Conservation (phyloP, 2,888 invertebrate genomes). For the Keiferia lycopersicella region DNA sequence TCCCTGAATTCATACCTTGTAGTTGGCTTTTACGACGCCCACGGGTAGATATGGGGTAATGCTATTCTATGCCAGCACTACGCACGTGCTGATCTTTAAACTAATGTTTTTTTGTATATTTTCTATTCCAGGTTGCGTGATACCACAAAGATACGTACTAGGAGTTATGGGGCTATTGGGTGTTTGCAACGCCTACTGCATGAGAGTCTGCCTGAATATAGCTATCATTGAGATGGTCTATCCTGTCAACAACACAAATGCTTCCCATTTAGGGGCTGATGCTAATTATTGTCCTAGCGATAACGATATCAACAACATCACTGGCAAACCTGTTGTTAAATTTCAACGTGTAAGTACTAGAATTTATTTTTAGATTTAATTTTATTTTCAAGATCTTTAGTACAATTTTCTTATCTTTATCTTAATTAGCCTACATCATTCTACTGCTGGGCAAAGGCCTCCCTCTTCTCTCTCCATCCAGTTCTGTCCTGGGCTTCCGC, state of each 20-base stretch:
- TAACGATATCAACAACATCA: slow-evolving; percentile 30
- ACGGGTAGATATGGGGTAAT: too few species aligned
- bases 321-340: slow-evolving; percentile 50
- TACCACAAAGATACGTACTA: slow-evolving; percentile 85
- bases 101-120: not conserved
- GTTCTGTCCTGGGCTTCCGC: too few species aligned
- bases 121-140: slow-evolving; percentile 75
- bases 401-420: too few species aligned
- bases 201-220: slow-evolving; percentile 86
- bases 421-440: too few species aligned
- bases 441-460: too few species aligned
- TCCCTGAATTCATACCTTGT: too few species aligned
- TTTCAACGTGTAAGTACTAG: not conserved
- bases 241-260: slow-evolving; percentile 35
- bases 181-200: slow-evolving; percentile 87
- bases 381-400: too few species aligned
- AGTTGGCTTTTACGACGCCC: too few species aligned
- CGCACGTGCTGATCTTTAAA: too few species aligned
- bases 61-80: too few species aligned
- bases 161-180: slow-evolving; percentile 87
- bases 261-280: slow-evolving; percentile 43
- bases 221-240: slow-evolving; percentile 87
- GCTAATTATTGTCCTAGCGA: slow-evolving; percentile 57
- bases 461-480: too few species aligned
- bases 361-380: too few species aligned